These are phyloP conservation scores for Drosophila takahashii DNA, from an alignment of 1,140 invertebrate species.

Conservation along the genomic window DNA sequence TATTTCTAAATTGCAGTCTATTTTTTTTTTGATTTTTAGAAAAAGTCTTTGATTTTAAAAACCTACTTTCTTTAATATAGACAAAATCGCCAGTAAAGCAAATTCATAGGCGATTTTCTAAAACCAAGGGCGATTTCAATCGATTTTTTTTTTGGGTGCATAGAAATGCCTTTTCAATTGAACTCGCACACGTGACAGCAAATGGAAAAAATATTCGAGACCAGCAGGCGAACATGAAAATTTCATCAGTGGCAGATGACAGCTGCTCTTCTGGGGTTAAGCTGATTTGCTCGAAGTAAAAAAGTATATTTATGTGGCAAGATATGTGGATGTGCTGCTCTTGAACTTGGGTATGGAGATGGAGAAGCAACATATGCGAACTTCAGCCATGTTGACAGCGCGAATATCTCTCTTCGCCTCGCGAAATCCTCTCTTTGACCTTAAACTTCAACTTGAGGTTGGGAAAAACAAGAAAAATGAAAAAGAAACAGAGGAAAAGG, in stretches of 20 bases:
- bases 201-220: conserved; percentile 40
- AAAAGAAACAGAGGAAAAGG: conserved; percentile 22
- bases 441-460: conserved; percentile 71
- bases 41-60: too few relatives aligned
- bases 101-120: too few relatives aligned
- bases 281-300: conserved; percentile 53
- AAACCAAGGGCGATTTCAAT: too few relatives aligned
- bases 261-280: conserved; percentile 26
- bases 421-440: conserved; percentile 63
- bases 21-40: too few relatives aligned
- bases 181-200: conserved; percentile 34
- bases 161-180: conserved; percentile 45
- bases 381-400: conserved; percentile 31
- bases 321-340: conserved; percentile 31
- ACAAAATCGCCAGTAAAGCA: too few relatives aligned
- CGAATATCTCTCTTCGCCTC: conserved; percentile 23
- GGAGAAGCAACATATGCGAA: conserved; percentile 50
- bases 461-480: conserved; percentile 32
- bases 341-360: conserved; percentile 59
- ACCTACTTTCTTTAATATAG: too few relatives aligned
- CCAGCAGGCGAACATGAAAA: conserved; percentile 32
- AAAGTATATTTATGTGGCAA: conserved; percentile 2
- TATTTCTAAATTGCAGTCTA: too few relatives aligned
- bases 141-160: too few relatives aligned
- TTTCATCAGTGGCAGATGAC: conserved; percentile 29